Percentiles rank a stretch among this genome's conserved stretches.
Evolutionary conservation across 1,140 invertebrate species (phyloP).

Genomic region (Aphaenogaster ashmeadi): DNA sequence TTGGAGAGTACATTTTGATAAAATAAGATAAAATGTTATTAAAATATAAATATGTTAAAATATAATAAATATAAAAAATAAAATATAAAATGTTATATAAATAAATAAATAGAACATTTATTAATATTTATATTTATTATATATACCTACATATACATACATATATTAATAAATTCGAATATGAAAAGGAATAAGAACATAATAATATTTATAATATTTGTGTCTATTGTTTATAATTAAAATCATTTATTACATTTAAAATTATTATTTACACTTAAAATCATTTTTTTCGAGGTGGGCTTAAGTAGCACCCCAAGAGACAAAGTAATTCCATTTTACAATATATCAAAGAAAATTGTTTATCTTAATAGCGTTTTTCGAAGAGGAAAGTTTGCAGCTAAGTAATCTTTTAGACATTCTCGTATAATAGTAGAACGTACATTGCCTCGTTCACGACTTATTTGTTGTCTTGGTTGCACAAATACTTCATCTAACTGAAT

Average conservation of each 20-base stretch:
- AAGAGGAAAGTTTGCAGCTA: conserved; percentile 33
- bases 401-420: conserved; percentile 28
- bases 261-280: too few species aligned
- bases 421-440: conserved; percentile 25
- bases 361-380: conserved; percentile 22
- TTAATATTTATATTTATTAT: conserved; percentile 23
- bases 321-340: conserved; percentile 12
- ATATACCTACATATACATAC: background rate
- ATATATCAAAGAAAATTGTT: conserved; percentile 23
- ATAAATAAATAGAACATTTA: background rate
- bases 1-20: background rate
- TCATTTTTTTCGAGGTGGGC: background rate
- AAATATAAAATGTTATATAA: conserved; percentile 3
- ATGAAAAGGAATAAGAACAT: too few species aligned
- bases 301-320: background rate
- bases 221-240: too few species aligned
- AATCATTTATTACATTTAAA: background rate
- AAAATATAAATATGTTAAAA: background rate
- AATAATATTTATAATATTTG: too few species aligned
- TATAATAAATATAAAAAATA: background rate
- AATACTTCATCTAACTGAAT: conserved; percentile 13
- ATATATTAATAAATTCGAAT: conserved; percentile 4
- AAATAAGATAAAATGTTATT: conserved; percentile 25
- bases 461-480: conserved; percentile 27
- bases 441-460: conserved; percentile 39